Evolutionary conservation across 2,113 vertebrate species (phyloP).

Genomic region (Melanerpes aurifrons): DNA sequence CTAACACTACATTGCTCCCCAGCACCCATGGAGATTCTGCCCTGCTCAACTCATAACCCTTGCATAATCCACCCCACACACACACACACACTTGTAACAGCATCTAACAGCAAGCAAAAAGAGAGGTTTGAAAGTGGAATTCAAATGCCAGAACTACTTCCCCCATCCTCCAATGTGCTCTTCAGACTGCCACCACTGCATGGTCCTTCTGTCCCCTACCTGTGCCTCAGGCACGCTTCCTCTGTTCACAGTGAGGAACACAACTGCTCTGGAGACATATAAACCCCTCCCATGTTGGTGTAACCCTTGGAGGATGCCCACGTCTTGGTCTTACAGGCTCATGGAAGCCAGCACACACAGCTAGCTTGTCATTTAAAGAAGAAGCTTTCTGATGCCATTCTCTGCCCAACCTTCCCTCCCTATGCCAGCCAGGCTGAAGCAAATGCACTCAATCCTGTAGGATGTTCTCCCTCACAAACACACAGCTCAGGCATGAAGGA

Average conservation of each 20-base stretch:
- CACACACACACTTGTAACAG: not conserved
- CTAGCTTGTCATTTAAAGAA: not conserved
- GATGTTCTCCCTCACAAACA: not conserved
- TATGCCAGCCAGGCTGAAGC: not conserved
- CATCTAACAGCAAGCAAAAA: not conserved
- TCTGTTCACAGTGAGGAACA: not conserved
- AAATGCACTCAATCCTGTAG: accelerated
- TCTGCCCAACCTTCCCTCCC: not conserved
- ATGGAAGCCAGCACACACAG: not conserved
- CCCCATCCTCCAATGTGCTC: not conserved
- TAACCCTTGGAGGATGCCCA: accelerated
- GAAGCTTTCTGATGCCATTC: not conserved
- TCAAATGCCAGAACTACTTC: not conserved
- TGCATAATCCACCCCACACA: not conserved
- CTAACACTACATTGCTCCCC: not conserved
- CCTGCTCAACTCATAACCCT: not conserved
- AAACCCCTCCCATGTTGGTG: accelerated
- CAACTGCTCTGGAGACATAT: accelerated
- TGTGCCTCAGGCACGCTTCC: not conserved
- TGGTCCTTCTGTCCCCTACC: not conserved
- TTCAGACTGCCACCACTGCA: not conserved
- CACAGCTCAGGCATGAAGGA: accelerated
- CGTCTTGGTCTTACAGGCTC: not conserved
- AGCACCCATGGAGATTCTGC: accelerated
- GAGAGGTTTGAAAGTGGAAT: not conserved